Percentiles rank a stretch among this genome's conserved stretches.
These are phyloP conservation scores for Euura lappo DNA, from an alignment of 1,140 invertebrate species.

Conservation along the genomic window DNA sequence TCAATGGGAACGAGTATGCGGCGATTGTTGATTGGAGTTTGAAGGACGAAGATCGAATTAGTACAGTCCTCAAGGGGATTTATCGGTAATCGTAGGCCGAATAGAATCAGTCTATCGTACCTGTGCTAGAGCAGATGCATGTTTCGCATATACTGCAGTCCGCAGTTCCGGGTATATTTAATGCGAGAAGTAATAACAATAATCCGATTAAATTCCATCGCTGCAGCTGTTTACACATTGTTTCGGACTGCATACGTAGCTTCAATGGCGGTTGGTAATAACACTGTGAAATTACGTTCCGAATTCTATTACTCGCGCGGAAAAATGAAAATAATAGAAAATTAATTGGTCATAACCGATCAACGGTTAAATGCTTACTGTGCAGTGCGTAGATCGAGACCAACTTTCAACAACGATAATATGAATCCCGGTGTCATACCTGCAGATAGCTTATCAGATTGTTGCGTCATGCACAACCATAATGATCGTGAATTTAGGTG, in stretches of 20 bases:
- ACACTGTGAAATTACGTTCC: neutral
- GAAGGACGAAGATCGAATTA: too few species aligned
- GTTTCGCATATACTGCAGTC: conserved; percentile 23
- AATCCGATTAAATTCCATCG: conserved; percentile 3
- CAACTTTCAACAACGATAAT: conserved; percentile 8
- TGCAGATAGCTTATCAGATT: conserved; percentile 44
- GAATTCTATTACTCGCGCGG: neutral
- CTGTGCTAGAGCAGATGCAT: conserved; percentile 23
- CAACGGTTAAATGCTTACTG: neutral
- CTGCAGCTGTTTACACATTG: neutral
- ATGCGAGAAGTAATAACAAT: conserved; percentile 17
- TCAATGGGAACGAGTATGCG: too few species aligned
- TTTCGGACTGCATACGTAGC: neutral
- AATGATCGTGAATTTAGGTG: neutral
- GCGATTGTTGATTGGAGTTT: too few species aligned
- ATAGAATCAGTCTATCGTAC: neutral
- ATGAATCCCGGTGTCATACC: neutral
- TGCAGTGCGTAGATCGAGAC: neutral
- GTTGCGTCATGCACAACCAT: conserved; percentile 22
- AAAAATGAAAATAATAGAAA: neutral
- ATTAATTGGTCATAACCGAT: neutral
- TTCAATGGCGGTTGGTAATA: neutral
- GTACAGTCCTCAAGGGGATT: too few species aligned
- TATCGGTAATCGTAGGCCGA: too few species aligned
- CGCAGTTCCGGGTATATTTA: conserved; percentile 10